Base-by-base conservation (phyloP, 2,888 invertebrate genomes). In the Rhorus exstirpatorius region DNA sequence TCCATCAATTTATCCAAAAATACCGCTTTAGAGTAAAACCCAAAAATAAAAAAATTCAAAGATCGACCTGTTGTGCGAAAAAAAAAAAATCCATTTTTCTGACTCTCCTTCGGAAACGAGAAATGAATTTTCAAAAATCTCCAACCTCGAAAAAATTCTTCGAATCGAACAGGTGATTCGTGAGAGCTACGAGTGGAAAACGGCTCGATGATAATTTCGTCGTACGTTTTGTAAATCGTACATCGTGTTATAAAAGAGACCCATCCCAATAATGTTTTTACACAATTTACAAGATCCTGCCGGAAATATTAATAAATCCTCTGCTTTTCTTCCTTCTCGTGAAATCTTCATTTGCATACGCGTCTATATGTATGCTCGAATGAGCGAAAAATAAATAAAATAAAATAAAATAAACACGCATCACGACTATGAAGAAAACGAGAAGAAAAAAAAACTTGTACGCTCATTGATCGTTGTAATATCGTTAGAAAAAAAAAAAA, bases 391-490 rank as follows among this genome's bases (percentile, higher is more conserved):
- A 21, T 1, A 51, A 38, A 44, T 7, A 51, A 38, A 63, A 44
- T n/a, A 14, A 10, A 26, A 49, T 12, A 17, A 53, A 51, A 46
- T 31, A 55, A 67, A 60, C 14, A 75, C 46, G 53, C 35, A 53
- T 58, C 31, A 19, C 35, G 51, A 55, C 38, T 26, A 70, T 17
- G 21, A 41, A 17, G 19, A 63, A 10, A 55, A 46, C 19, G 31
- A 55, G 55, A 71, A 75, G 53, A 53, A 81, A 68, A 67, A 71
- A 75, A 83, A 68, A 70, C 31, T 78, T 79, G 74, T 78, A 79
- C 67, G 49, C 58, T 65, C 58, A 58, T 80, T 55, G 53, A 77
- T 79, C 61, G 58, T 76, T 44, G 41, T 51, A 81, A 82, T 77
- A 85, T 79, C 80, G 82, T 85, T 83, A 74, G 67, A 75, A n/a